A percentile compares a stretch with the other conserved stretches of the same genome.
Evolutionary conservation across 2,888 invertebrate genomes (phyloP).

Genomic region (Leucoma salicis): DNA sequence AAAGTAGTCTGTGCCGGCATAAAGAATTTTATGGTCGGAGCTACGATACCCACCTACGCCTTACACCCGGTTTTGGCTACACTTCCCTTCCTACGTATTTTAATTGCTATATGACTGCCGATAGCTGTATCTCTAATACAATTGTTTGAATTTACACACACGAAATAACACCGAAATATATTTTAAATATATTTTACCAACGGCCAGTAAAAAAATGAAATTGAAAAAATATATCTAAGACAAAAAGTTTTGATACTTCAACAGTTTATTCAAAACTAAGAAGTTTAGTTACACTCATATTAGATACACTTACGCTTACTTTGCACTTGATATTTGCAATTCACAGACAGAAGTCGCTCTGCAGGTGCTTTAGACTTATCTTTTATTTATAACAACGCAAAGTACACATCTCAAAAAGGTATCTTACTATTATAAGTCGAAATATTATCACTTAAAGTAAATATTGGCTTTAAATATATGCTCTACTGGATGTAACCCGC

Average conservation of each 20-base stretch:
- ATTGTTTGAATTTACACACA: slow-evolving; percentile 58
- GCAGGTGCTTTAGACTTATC: slow-evolving; percentile 73
- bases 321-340: slow-evolving; percentile 73
- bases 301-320: slow-evolving; percentile 14
- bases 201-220: background rate
- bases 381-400: slow-evolving; percentile 79
- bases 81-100: slow-evolving; percentile 74
- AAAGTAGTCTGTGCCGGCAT: slow-evolving; percentile 49
- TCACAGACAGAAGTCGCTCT: slow-evolving; percentile 69
- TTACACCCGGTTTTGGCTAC: slow-evolving; percentile 60
- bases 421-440: slow-evolving; percentile 41
- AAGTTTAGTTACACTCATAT: slow-evolving; percentile 26
- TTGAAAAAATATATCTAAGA: slow-evolving; percentile 1
- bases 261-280: slow-evolving; percentile 49
- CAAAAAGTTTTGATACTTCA: slow-evolving; percentile 43
- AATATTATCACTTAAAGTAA: slow-evolving; percentile 6
- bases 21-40: slow-evolving; percentile 67
- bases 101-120: slow-evolving; percentile 61
- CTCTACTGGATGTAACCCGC: too few species aligned
- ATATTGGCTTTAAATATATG: too few species aligned
- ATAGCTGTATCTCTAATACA: slow-evolving; percentile 55
- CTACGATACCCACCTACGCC: slow-evolving; percentile 57
- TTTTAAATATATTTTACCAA: too few species aligned
- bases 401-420: slow-evolving; percentile 46
- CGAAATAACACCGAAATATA: slow-evolving; percentile 18